phyloP scores from a whole-genome alignment of 2,113 vertebrate genomes.

The Phrynosoma platyrhinos region DNA sequence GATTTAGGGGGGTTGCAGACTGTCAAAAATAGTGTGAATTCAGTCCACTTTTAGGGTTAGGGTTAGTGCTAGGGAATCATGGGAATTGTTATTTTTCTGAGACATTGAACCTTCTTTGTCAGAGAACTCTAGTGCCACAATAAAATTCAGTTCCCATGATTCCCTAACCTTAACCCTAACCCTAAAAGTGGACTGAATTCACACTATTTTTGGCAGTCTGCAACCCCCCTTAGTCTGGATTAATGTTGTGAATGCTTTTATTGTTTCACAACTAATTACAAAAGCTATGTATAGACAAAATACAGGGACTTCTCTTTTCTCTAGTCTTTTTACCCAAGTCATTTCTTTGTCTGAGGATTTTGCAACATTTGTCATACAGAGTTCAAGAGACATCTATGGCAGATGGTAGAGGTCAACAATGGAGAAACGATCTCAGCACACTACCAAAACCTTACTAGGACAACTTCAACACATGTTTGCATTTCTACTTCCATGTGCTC shows the following conservation, averaged over 20 bases:
- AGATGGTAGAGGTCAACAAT: conserved; percentile 37
- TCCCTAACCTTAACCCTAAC: no score
- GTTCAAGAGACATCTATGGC: conserved; percentile 35
- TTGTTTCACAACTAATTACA: neutral
- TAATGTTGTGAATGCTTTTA: neutral
- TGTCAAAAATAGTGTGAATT: no score
- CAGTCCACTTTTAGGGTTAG: no score
- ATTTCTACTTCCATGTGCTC: conserved; percentile 53
- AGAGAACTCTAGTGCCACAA: no score
- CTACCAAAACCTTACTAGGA: conserved; percentile 32
- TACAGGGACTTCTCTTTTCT: neutral
- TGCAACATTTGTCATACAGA: neutral
- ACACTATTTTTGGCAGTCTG: no score
- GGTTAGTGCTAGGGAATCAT: no score
- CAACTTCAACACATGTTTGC: conserved; percentile 58
- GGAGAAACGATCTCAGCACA: conserved; percentile 25
- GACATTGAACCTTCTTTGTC: no score
- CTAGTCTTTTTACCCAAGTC: conserved; percentile 1
- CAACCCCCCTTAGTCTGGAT: no score
- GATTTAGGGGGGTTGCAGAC: no score
- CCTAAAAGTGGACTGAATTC: no score
- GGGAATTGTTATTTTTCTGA: no score
- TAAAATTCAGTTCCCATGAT: no score
- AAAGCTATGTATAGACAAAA: neutral
- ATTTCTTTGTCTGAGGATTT: neutral